Percentiles rank a stretch among this genome's conserved stretches.
Evolutionary conservation across 2,113 vertebrate species (phyloP).

Genomic region (Irena cyanogastra): DNA sequence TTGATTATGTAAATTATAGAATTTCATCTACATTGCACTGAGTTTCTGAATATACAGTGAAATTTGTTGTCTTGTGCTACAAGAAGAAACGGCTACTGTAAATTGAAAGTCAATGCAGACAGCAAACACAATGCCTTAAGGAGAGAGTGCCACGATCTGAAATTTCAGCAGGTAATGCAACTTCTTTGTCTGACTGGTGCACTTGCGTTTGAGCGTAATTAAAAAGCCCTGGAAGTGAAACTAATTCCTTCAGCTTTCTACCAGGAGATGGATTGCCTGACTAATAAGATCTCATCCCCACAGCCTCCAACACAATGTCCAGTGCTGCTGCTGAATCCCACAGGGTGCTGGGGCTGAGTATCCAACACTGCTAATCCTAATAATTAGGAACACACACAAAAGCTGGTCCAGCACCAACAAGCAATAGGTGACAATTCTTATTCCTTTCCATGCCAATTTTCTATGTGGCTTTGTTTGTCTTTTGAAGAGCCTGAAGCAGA

Average conservation of each 20-base stretch:
- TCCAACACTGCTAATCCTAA: background rate
- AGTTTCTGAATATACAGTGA: background rate
- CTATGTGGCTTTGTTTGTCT: background rate
- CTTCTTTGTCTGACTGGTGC: background rate
- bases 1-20: background rate
- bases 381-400: background rate
- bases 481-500: background rate
- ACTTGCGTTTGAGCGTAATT: background rate
- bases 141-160: background rate
- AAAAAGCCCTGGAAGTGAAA: constrained; percentile 33
- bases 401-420: background rate
- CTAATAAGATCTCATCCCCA: background rate
- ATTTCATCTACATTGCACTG: background rate
- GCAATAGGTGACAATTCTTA: background rate
- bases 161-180: background rate
- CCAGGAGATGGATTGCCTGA: background rate
- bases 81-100: background rate
- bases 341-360: background rate
- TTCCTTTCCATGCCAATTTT: background rate
- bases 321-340: background rate
- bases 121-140: background rate
- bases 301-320: background rate
- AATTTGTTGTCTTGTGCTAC: background rate
- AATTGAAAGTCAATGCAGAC: background rate
- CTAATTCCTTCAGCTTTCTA: constrained; percentile 9